Evolutionary conservation across 2,113 vertebrate genomes (phyloP), one percentile per base, ranked within the genome.

Genomic region (Cebidichthys violaceus): DNA sequence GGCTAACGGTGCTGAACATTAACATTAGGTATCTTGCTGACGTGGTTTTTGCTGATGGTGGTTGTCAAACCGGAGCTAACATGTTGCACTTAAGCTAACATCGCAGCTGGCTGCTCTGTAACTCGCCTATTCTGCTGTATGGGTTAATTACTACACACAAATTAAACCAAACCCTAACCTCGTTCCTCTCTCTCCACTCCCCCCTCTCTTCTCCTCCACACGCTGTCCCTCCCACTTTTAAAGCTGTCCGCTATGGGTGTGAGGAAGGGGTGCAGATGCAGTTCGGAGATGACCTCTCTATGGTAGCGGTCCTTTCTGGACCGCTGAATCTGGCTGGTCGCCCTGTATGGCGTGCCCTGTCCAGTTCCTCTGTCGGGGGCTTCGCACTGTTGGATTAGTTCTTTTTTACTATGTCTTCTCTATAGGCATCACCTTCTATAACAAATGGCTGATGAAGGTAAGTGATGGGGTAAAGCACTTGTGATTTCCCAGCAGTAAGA

Each of bases 361-460:
- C 70, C 93, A 95, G 72, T 90, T 95, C 85, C 15, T 96, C n/a
- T 96, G 95, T 89, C 92, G 94, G 89, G 92, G 89, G 0, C n/a
- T 94, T 31, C 77, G 96, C 87, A 95, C 92, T 0, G 79, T 96
- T 41, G 95, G 94, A 64, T 93, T 97, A 64, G 95, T 97, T 41
- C 94, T 97, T 3, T 93, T 97, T n/a, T 98, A 97, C 77, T 97
- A 97, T 82, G 92, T 93, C 86, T 98, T 98, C 94, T 98, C 97
- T 52, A 97, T 98, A 10, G 97, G 97, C 70, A 97, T 98, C 94
- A 97, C 98, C 39, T 98, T 97, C 95, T 99, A 97, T 92, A 99
- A 98, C 95, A 98, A 99, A 89, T 97, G 97, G 98, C 95, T 98
- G 9, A 96, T 97, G 77, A 96, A 96, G 96, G 97, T 97, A 61